These are phyloP conservation scores for Leptoclinus maculatus DNA, from an alignment of 2,797 vertebrate genomes.

Conservation along the genomic window DNA sequence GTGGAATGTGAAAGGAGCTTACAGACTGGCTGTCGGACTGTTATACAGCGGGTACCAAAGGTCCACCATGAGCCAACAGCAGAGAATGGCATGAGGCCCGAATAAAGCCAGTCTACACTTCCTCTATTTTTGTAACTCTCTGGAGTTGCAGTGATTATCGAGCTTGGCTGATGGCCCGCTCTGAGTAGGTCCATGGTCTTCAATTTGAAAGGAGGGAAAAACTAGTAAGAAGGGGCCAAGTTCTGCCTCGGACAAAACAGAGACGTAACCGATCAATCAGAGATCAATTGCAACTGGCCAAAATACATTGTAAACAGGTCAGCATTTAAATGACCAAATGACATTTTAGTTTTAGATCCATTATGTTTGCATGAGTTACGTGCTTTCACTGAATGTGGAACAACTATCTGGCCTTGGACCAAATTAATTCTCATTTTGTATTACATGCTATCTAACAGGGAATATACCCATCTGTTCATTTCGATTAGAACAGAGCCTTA, in stretches of 20 bases:
- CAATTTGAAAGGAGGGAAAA: not conserved
- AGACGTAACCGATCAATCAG: not conserved
- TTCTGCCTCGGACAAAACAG: not conserved
- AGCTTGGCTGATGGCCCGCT: constrained; percentile 25
- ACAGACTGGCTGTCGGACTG: constrained; percentile 32
- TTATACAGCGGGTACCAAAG: constrained; percentile 31
- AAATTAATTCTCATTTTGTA: not conserved
- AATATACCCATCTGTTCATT: not conserved
- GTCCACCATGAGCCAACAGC: constrained; percentile 33
- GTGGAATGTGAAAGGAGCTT: constrained; percentile 38
- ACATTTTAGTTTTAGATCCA: too few relatives aligned
- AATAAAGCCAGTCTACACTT: constrained; percentile 39
- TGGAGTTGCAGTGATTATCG: constrained; percentile 30
- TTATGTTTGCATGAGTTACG: not conserved
- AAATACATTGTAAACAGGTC: not conserved
- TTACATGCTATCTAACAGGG: not conserved
- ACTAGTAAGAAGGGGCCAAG: not conserved
- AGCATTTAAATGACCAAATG: not conserved
- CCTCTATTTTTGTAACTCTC: constrained; percentile 32
- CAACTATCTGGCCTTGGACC: not conserved
- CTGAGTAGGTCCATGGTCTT: not conserved
- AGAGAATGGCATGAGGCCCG: constrained; percentile 34
- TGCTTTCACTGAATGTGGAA: not conserved
- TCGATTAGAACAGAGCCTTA: not conserved
- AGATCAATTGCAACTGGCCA: not conserved